Evolutionary conservation across 1,140 invertebrate species (phyloP), one percentile per base, ranked within the genome.

Genomic region (Temnothorax curvispinosus): DNA sequence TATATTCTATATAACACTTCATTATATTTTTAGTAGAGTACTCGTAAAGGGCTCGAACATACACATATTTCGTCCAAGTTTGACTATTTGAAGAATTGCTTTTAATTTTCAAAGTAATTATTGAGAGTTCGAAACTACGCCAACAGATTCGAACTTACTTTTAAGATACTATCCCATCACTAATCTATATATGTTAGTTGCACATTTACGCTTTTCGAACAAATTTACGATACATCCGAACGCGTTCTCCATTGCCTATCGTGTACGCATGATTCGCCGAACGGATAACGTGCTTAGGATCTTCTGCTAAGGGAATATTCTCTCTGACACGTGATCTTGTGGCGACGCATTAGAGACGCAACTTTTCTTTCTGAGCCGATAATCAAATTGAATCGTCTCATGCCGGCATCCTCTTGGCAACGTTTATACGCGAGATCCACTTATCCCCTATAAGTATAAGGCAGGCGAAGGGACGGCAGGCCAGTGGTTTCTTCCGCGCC

Each of bases 351-450:
- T 81, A 88, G 27, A 62, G 56, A 11, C 84, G 75, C 52, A 80
- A 80, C 89, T 89, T 86, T 54, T 56, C 67, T 67, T 58, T 78
- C 21, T 44, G 13, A 7, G 15, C 27, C 50, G 52, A 67, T 90
- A 89, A 91, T 91, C 89, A 81, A 91, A 88, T 90, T 71, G 87
- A 91, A 78, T 71, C 41, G 71, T 38, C 13, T 18, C 35, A 44
- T 41, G 56, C 62, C 67, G 56, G 72, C 21, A 60, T 78, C 60
- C 74, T 58, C 85, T 18, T 74, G 60, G 77, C 44, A 84, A 82
- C 41, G 88, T 32, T 80, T 80, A 81, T 52, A 8, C 38, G 27
- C 41, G 58, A 89, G 87, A 90, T 90, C 88, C 82, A 90, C 69
- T 90, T 90, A 89, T 64, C 44, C 21, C 13, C 13, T 50, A n/a